phyloP scores from a whole-genome alignment of 1,140 invertebrate species.

The Drosophila gunungcola region DNA sequence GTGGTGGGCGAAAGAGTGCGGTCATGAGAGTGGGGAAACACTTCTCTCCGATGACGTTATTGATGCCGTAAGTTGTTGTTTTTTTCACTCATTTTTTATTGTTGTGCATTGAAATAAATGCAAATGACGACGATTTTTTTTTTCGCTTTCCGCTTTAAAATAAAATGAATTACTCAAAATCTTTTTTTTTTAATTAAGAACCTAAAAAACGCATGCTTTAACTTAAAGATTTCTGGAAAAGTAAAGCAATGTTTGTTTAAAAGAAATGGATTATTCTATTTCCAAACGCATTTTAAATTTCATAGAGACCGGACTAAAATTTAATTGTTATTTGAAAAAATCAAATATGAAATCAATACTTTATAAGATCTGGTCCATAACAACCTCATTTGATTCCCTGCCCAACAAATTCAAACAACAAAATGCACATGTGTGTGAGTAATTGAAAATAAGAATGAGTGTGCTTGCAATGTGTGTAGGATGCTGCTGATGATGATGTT shows the following conservation, averaged over 20 bases:
- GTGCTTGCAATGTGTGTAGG: slow-evolving; percentile 5
- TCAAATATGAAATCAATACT: no score
- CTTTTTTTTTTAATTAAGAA: no score
- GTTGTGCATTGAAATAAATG: slow-evolving; percentile 50
- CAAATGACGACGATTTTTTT: slow-evolving; percentile 8
- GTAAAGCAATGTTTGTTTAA: no score
- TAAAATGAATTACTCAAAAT: not conserved
- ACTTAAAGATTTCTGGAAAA: not conserved
- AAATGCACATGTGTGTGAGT: slow-evolving; percentile 11
- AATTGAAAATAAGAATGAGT: slow-evolving; percentile 38
- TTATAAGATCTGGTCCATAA: no score
- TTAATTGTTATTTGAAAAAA: no score
- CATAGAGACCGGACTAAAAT: not conserved
- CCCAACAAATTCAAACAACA: slow-evolving; percentile 5
- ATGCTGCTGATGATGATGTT: slow-evolving; percentile 24
- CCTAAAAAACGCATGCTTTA: no score
- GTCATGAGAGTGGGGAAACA: slow-evolving; percentile 1
- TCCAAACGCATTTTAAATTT: not conserved
- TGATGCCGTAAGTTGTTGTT: slow-evolving; percentile 66
- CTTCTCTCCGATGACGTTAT: slow-evolving; percentile 63
- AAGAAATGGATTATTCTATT: no score
- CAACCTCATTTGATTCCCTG: not conserved
- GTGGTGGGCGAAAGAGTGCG: not conserved
- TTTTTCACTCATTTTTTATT: slow-evolving; percentile 3
- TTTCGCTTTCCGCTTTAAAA: not conserved